Evolutionary conservation across 2,888 invertebrate species (phyloP).

Genomic region (Aphidoletes aphidimyza): DNA sequence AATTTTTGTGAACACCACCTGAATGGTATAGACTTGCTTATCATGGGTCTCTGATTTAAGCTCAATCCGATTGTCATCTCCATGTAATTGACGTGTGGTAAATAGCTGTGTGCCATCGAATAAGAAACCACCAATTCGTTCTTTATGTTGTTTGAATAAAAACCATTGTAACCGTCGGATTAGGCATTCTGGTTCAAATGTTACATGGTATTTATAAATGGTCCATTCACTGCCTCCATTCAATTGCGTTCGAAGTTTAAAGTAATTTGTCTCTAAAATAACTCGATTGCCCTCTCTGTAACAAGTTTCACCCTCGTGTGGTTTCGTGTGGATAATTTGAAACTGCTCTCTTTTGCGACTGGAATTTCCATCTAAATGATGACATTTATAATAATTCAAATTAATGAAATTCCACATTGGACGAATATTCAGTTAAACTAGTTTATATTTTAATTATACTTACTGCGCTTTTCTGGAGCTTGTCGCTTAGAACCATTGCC

Average conservation of each 20-base stretch:
- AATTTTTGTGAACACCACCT: neutral
- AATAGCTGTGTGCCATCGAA: constrained; percentile 83
- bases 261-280: constrained; percentile 75
- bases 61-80: constrained; percentile 60
- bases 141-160: constrained; percentile 70
- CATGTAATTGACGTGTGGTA: constrained; percentile 70
- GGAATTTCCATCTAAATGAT: neutral
- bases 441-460: neutral
- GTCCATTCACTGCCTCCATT: constrained; percentile 74
- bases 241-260: constrained; percentile 70
- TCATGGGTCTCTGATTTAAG: neutral
- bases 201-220: constrained; percentile 80
- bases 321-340: neutral
- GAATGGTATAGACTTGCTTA: neutral
- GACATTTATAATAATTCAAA: too few species aligned
- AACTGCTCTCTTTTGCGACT: neutral
- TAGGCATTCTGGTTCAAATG: constrained; percentile 74
- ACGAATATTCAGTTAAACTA: neutral
- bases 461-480: neutral
- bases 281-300: constrained; percentile 67
- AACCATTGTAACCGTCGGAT: constrained; percentile 71
- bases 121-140: constrained; percentile 73
- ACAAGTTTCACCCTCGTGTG: neutral
- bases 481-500: neutral
- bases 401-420: neutral